phyloP scores from a whole-genome alignment of 2,113 vertebrate genomes.

The Galemys pyrenaicus region DNA sequence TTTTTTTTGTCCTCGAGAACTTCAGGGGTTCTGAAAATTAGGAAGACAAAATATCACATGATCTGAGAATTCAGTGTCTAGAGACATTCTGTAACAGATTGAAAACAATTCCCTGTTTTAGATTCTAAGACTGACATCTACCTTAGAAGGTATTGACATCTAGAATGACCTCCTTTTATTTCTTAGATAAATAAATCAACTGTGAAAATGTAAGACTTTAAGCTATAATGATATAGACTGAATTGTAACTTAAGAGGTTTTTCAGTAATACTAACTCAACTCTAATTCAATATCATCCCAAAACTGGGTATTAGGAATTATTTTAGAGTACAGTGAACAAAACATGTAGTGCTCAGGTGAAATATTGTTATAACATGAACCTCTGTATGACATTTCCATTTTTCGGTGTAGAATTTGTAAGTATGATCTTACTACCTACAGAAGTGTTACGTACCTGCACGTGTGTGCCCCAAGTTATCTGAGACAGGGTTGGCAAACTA shows the following conservation, averaged over 20 bases:
- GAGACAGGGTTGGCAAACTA: neutral
- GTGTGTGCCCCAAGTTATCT: neutral
- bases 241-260: constrained; percentile 8
- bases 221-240: constrained; percentile 17
- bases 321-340: neutral
- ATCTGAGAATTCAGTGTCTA: neutral
- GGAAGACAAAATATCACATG: neutral
- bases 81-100: neutral
- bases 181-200: constrained; percentile 25
- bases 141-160: neutral
- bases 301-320: constrained; percentile 20
- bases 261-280: constrained; percentile 7
- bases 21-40: neutral
- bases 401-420: neutral
- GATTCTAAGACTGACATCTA: neutral
- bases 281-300: neutral
- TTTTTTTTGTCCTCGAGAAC: neutral
- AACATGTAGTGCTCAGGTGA: neutral
- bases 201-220: neutral
- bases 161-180: neutral
- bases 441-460: rapidly evolving
- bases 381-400: neutral
- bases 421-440: neutral
- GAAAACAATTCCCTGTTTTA: neutral
- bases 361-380: neutral